These are phyloP conservation scores for Steinernema hermaphroditum DNA, from an alignment of 2,888 invertebrate genomes.

Conservation along the genomic window DNA sequence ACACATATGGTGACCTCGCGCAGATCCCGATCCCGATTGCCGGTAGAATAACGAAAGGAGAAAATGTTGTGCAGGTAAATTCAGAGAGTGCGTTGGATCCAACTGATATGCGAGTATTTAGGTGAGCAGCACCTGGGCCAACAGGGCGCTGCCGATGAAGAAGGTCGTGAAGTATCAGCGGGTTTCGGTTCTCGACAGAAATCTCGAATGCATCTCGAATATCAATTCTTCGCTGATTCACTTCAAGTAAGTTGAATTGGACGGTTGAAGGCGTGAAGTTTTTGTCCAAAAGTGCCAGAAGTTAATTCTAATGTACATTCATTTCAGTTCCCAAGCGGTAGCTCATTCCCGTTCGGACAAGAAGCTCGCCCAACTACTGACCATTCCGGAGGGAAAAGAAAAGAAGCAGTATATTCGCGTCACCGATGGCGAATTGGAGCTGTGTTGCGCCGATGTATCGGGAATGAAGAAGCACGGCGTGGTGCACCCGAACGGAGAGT, in stretches of 20 bases:
- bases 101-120: conserved; percentile 30
- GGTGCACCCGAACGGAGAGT: conserved; percentile 47
- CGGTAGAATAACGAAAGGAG: conserved; percentile 46
- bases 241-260: conserved; percentile 48
- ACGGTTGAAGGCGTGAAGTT: too few species aligned
- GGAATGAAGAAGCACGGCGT: conserved; percentile 59
- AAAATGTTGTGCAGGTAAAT: conserved; percentile 34
- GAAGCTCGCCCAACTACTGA: conserved; percentile 53
- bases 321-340: conserved; percentile 45
- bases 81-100: conserved; percentile 3
- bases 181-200: conserved; percentile 35
- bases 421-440: conserved; percentile 30
- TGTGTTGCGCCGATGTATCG: conserved; percentile 49
- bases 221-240: conserved; percentile 47
- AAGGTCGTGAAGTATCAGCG: conserved; percentile 40
- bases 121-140: conserved; percentile 56
- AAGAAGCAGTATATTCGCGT: conserved; percentile 54
- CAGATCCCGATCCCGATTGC: conserved; percentile 49
- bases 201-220: conserved; percentile 42
- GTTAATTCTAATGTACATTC: too few species aligned
- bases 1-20: conserved; percentile 52
- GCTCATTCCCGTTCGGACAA: conserved; percentile 47
- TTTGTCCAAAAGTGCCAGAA: too few species aligned
- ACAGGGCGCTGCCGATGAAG: conserved; percentile 52
- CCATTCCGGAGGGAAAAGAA: conserved; percentile 55